Percentiles rank a stretch among this genome's conserved stretches.
Conservation (phyloP, 2,797 vertebrate genomes). For the Gadopsis marmoratus region DNA sequence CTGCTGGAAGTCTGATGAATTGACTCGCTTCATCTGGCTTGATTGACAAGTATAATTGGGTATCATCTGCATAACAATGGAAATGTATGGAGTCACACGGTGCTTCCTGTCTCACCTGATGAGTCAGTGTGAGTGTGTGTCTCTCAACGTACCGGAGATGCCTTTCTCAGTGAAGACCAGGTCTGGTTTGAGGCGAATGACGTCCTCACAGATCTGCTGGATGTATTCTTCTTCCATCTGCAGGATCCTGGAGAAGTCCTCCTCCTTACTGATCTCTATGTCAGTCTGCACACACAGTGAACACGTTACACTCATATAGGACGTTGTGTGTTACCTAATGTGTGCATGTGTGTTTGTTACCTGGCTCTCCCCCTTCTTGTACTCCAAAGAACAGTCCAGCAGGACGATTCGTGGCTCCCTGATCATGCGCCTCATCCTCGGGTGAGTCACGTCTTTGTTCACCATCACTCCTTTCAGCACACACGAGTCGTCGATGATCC, state of each 20-base stretch:
- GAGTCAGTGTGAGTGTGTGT: neutral
- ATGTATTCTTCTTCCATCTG: conserved; percentile 98
- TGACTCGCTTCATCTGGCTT: too few species aligned
- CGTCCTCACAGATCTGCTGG: conserved; percentile 95
- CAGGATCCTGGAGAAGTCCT: conserved; percentile 94
- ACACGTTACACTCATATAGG: neutral
- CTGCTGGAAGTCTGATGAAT: too few species aligned
- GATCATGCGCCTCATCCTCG: conserved; percentile 92
- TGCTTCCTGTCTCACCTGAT: too few species aligned
- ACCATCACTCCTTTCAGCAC: conserved; percentile 95
- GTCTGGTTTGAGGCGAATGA: conserved; percentile 93
- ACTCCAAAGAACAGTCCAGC: conserved; percentile 96
- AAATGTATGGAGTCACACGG: too few species aligned
- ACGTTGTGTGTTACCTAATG: neutral
- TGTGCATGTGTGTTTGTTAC: conserved; percentile 69
- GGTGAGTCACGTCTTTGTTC: conserved; percentile 96
- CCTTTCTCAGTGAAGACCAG: conserved; percentile 97
- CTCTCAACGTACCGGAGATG: conserved; percentile 87
- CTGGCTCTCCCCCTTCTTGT: conserved; percentile 99
- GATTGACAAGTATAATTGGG: too few species aligned
- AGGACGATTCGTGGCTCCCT: conserved; percentile 93
- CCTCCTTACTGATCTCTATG: conserved; percentile 97
- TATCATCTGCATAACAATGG: too few species aligned
- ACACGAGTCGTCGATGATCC: conserved; percentile 92
- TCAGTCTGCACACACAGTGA: conserved; percentile 86